phyloP scores from a whole-genome alignment of 2,797 vertebrate species.

The Chelon labrosus region DNA sequence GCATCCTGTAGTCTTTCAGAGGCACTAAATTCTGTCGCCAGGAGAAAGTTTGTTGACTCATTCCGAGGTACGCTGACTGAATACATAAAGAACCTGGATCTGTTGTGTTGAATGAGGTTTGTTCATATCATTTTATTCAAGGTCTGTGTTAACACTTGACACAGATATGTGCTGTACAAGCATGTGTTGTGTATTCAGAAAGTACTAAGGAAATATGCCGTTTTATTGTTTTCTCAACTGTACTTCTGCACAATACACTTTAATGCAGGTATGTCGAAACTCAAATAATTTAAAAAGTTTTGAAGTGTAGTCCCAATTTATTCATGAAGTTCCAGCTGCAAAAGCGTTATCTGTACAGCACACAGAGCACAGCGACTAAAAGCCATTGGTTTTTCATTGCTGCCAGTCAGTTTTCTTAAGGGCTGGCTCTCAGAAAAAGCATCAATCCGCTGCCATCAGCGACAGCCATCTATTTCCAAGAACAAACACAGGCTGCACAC shows the following conservation, averaged over 20 bases:
- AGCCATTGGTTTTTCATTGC: conserved; percentile 6
- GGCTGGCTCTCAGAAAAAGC: conserved; percentile 38
- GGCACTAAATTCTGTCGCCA: neutral
- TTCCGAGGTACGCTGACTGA: neutral
- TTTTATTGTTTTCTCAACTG: neutral
- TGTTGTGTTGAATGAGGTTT: neutral
- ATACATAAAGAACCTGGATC: neutral
- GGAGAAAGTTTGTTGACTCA: conserved; percentile 1
- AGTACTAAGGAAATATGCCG: neutral
- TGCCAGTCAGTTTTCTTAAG: conserved; percentile 4
- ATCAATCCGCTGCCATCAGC: conserved; percentile 27
- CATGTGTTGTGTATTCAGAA: neutral
- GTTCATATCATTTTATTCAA: neutral
- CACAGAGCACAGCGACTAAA: neutral
- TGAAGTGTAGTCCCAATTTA: neutral
- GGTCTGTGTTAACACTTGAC: neutral
- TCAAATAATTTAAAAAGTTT: neutral
- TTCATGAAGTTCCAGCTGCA: neutral
- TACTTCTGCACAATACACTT: neutral
- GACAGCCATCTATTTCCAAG: conserved; percentile 32
- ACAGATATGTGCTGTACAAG: conserved; percentile 1
- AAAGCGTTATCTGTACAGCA: conserved; percentile 19
- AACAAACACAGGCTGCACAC: conserved; percentile 24
- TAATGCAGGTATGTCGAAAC: no score
- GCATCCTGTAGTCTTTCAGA: conserved; percentile 18